Evolutionary conservation across 2,888 invertebrate genomes (phyloP), one percentile per base, ranked within the genome.

Genomic region (Gymnosoma rotundatum): DNA sequence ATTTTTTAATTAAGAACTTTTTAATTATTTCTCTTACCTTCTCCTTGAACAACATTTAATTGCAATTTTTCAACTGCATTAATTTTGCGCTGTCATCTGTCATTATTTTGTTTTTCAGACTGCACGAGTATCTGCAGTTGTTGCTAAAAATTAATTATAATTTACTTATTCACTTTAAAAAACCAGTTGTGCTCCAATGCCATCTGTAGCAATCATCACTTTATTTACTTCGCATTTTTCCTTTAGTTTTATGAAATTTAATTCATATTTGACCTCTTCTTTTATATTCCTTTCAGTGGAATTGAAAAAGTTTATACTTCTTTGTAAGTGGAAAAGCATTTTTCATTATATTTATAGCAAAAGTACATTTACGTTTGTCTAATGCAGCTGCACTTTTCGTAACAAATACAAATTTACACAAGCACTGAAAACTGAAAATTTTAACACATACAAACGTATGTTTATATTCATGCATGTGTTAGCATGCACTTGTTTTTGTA

Each of bases 301-400:
- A 80, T 78, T 69, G 52, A 66, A 60, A 73, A 79, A 52, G n/a
- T 74, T 75, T 18, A 58, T 61, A 20, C 38, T 52, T 20, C 42
- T 67, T 58, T 72, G 18, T 21, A 56, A 69, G 42, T 52, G 76
- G 42, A 58, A 64, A 64, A 69, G 64, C 78, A 78, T 73, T 79
- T 73, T 79, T 79, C 79, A 73, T 79, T 73, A 79, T 54, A 73
- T 79, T 79, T 79, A 73, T 73, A 73, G 60, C 66, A 73, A 70
- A 79, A 66, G 12, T 66, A 72, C 80, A 78, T 78, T 78, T 74
- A 64, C 81, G 48, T 84, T 84, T 84, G 84, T 84, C 84, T 84
- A 78, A 78, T 74, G 81, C 81, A 84, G 84, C 84, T 84, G 84
- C 78, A 84, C 5, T 80, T 70, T 73, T 80, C n/a, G 32, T 54